Evolutionary conservation across 2,797 vertebrate species (phyloP).

Genomic region (Coccyzus lansbergi): DNA sequence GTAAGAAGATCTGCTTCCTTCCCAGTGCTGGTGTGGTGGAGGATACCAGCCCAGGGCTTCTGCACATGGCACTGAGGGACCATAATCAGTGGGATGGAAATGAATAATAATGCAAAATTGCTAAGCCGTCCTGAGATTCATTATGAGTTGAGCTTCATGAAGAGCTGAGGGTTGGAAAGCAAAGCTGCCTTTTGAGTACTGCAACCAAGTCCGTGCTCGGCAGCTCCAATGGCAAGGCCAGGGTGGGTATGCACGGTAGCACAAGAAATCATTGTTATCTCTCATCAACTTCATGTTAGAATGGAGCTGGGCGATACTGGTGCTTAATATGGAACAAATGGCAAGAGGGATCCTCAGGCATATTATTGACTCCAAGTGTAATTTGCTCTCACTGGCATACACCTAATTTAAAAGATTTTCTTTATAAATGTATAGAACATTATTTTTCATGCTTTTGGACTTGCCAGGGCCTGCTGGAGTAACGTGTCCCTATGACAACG

Average conservation of each 20-base stretch:
- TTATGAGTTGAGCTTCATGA: background rate
- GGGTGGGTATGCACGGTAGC: background rate
- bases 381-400: background rate
- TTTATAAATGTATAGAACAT: background rate
- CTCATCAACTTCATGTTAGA: background rate
- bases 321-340: background rate
- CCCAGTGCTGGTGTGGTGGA: background rate
- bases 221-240: background rate
- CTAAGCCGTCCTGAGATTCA: background rate
- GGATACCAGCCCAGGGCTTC: background rate
- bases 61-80: background rate
- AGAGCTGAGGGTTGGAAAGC: background rate
- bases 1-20: background rate
- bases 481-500: background rate
- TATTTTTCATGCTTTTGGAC: background rate
- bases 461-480: background rate
- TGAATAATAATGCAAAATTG: background rate
- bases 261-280: background rate
- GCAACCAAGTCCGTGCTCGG: background rate
- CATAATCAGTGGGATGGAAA: background rate
- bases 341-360: background rate
- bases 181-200: background rate
- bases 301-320: background rate
- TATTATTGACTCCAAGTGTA: background rate
- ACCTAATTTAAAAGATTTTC: background rate